These are phyloP conservation scores for Cynodonichthys magdalenae DNA, from an alignment of 2,797 vertebrate genomes.

Conservation along the genomic window DNA sequence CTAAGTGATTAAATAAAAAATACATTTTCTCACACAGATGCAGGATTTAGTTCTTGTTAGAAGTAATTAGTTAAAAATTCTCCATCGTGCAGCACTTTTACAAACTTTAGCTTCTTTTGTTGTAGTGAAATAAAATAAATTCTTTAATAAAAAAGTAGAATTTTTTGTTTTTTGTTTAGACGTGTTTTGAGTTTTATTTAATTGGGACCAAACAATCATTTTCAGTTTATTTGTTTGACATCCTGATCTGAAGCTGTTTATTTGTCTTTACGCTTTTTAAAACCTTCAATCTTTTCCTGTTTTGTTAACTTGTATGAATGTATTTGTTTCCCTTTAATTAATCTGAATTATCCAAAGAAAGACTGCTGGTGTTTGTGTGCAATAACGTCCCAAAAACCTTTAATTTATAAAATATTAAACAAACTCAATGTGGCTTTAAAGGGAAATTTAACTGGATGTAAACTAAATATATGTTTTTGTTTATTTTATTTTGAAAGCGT, in stretches of 20 bases:
- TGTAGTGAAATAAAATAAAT: too few relatives aligned
- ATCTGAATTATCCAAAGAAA: conserved; percentile 16
- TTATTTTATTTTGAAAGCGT: not conserved
- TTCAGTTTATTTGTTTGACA: conserved; percentile 1
- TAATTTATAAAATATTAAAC: not conserved
- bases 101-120: too few relatives aligned
- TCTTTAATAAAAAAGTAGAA: too few relatives aligned
- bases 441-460: not conserved
- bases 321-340: conserved; percentile 6
- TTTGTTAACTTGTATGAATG: not conserved
- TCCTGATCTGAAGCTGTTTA: not conserved
- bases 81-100: too few relatives aligned
- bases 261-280: too few relatives aligned
- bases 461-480: not conserved
- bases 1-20: too few relatives aligned
- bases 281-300: not conserved
- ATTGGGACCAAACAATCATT: not conserved
- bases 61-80: too few relatives aligned
- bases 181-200: not conserved
- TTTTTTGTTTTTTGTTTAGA: not conserved
- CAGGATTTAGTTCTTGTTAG: too few relatives aligned
- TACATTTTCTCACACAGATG: too few relatives aligned
- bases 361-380: conserved; percentile 19
- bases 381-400: conserved; percentile 3
- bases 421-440: not conserved